phyloP scores from a whole-genome alignment of 2,888 invertebrate species.

The Andrena dorsata region DNA sequence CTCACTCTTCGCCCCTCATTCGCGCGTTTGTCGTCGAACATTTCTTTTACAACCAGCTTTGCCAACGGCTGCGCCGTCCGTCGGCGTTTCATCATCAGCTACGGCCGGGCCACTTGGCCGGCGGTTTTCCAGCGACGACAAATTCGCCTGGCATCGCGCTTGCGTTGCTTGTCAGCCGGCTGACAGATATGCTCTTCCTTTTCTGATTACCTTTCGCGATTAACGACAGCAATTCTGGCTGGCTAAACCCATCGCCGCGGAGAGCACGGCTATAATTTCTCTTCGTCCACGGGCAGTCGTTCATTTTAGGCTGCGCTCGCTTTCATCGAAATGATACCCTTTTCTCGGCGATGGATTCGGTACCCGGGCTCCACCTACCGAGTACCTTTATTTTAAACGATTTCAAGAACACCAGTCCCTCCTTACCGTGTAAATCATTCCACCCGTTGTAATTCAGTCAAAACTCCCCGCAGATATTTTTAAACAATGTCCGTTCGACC shows the following conservation, averaged over 20 bases:
- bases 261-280: not conserved
- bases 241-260: not conserved
- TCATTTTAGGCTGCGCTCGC: not conserved
- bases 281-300: not conserved
- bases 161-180: conserved; percentile 37
- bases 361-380: not conserved
- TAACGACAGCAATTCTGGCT: conserved; percentile 19
- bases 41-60: conserved; percentile 36
- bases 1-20: conserved; percentile 24
- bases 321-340: not conserved
- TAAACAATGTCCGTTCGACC: not conserved
- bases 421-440: no score
- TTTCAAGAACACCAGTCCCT: not conserved
- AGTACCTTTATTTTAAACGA: not conserved
- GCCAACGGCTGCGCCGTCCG: conserved; percentile 6
- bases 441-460: no score
- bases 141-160: conserved; percentile 18
- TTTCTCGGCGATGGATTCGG: not conserved
- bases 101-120: not conserved
- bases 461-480: not conserved
- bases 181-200: conserved; percentile 21
- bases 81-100: conserved; percentile 27
- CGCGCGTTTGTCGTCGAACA: conserved; percentile 42
- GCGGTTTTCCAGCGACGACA: conserved; percentile 37
- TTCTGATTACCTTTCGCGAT: conserved; percentile 11